A percentile compares a stretch with the other conserved stretches of the same genome.
These are phyloP conservation scores for Apamea anceps DNA, from an alignment of 2,888 invertebrate species.

Conservation along the genomic window DNA sequence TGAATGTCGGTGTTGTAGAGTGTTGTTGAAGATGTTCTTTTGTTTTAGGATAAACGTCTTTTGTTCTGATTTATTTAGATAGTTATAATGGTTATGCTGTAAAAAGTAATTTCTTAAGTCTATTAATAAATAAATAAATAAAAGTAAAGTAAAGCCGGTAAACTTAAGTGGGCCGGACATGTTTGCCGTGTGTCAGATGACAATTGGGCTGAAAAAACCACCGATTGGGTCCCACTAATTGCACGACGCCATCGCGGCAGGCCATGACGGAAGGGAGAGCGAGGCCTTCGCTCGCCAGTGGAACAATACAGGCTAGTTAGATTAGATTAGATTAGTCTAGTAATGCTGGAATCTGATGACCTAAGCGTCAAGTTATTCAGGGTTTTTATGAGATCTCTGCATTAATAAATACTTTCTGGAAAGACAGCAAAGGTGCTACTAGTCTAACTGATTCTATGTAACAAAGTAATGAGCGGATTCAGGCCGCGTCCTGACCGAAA, in stretches of 20 bases:
- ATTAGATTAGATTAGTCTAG: neutral
- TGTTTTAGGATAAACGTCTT: slow-evolving; percentile 6
- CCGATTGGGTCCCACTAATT: no score
- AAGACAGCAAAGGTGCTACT: neutral
- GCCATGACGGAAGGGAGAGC: no score
- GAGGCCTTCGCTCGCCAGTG: no score
- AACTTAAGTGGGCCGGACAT: no score
- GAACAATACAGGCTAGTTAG: no score
- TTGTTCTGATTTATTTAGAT: slow-evolving; percentile 17
- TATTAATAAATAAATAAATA: neutral
- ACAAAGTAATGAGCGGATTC: neutral
- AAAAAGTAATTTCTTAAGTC: neutral
- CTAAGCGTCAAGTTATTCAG: neutral
- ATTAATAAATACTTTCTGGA: neutral
- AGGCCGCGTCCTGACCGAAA: no score
- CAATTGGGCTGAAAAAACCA: no score
- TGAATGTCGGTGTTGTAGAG: slow-evolving; percentile 33
- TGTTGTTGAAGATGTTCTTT: slow-evolving; percentile 18
- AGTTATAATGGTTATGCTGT: no score
- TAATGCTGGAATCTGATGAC: neutral
- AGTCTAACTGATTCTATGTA: neutral
- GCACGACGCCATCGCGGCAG: no score
- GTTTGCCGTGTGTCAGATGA: no score
- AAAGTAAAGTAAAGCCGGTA: no score
- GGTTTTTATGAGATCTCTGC: neutral